phyloP scores from a whole-genome alignment of 2,888 invertebrate species.

The Dendrolimus pini region DNA sequence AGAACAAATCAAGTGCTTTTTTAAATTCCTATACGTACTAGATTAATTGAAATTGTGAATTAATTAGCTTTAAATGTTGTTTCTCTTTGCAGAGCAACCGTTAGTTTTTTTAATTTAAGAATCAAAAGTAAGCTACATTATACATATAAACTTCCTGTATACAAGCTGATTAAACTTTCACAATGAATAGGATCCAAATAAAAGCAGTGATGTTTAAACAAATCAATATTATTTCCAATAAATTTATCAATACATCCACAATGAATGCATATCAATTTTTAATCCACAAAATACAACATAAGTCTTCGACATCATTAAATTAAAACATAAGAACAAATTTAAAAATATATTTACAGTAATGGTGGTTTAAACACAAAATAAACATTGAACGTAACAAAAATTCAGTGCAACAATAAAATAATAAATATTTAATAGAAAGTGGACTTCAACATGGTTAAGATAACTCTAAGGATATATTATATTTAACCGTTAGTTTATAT shows the following conservation, averaged over 20 bases:
- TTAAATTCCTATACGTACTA: too few relatives aligned
- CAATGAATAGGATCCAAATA: slow-evolving; percentile 10
- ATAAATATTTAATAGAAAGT: slow-evolving; percentile 69
- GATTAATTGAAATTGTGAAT: too few relatives aligned
- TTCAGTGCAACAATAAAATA: slow-evolving; percentile 74
- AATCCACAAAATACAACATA: slow-evolving; percentile 66
- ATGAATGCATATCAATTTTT: slow-evolving; percentile 54
- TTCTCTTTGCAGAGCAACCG: too few relatives aligned
- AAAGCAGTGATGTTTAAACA: slow-evolving; percentile 60
- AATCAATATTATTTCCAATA: slow-evolving; percentile 77
- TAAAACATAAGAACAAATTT: slow-evolving; percentile 58
- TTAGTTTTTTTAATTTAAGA: too few relatives aligned
- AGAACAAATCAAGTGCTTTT: too few relatives aligned
- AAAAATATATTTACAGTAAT: slow-evolving; percentile 65
- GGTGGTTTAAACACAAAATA: slow-evolving; percentile 69
- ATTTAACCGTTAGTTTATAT: slow-evolving; percentile 65
- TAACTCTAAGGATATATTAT: slow-evolving; percentile 51
- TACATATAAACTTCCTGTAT: too few relatives aligned
- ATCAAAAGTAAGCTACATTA: too few relatives aligned
- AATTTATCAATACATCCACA: slow-evolving; percentile 75
- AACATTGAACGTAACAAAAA: slow-evolving; percentile 72
- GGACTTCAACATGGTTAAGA: slow-evolving; percentile 71
- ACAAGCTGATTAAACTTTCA: too few relatives aligned
- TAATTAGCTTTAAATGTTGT: too few relatives aligned
- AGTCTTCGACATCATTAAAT: slow-evolving; percentile 62